Conservation (phyloP, 2,888 invertebrate species). For the Phymatocera aterrima region DNA sequence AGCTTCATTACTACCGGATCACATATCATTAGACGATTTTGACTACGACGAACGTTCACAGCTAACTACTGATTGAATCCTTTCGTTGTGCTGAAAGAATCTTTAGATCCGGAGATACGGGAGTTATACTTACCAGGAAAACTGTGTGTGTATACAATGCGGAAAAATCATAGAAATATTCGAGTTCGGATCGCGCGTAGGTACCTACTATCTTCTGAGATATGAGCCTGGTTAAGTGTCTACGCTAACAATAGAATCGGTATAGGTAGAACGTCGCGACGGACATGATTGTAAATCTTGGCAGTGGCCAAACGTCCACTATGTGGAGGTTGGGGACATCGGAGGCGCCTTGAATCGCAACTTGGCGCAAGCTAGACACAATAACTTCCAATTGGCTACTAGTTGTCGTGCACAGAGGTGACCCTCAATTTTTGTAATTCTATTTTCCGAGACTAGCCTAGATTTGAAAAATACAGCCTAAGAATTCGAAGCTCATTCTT, state of each 20-base stretch:
- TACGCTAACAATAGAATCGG: slow-evolving; percentile 46
- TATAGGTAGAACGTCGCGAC: slow-evolving; percentile 42
- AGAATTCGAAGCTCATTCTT: neutral
- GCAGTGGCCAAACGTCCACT: slow-evolving; percentile 36
- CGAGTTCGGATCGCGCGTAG: neutral
- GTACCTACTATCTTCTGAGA: neutral
- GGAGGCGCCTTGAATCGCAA: slow-evolving; percentile 45
- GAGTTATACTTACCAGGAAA: too few relatives aligned
- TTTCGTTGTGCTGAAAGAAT: too few relatives aligned
- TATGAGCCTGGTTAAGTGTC: slow-evolving; percentile 2
- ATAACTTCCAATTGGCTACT: slow-evolving; percentile 15
- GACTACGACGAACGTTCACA: too few relatives aligned
- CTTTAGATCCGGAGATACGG: too few relatives aligned
- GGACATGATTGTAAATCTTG: slow-evolving; percentile 49
- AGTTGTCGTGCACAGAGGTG: neutral
- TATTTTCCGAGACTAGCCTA: neutral
- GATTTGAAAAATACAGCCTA: neutral
- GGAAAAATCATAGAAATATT: too few relatives aligned
- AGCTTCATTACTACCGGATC: too few relatives aligned
- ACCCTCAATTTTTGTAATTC: neutral
- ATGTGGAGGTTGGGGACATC: slow-evolving; percentile 43
- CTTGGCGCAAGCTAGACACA: slow-evolving; percentile 14
- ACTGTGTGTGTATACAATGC: too few relatives aligned
- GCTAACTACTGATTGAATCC: too few relatives aligned
- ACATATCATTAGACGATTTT: too few relatives aligned